Percentiles rank a stretch among this genome's conserved stretches.
phyloP scores from a whole-genome alignment of 2,888 invertebrate species.

The Heliconius ethilla region DNA sequence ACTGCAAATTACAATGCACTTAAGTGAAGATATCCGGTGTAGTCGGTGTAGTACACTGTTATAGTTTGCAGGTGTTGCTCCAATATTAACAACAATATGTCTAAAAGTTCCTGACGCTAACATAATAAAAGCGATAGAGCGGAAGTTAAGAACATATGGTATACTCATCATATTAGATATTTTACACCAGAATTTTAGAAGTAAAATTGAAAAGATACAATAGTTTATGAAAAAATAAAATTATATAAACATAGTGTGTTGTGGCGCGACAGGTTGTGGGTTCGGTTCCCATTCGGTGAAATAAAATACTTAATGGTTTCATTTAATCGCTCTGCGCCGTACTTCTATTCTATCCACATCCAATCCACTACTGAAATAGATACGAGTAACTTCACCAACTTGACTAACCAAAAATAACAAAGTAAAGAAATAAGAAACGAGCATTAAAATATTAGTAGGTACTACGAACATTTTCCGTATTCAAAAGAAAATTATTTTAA shows the following conservation, averaged over 20 bases:
- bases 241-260: not conserved
- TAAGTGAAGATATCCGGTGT: slow-evolving; percentile 11
- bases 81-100: slow-evolving; percentile 22
- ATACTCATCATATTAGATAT: not conserved
- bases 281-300: not conserved
- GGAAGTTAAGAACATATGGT: not conserved
- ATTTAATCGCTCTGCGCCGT: not conserved
- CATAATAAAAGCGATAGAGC: not conserved
- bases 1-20: not conserved
- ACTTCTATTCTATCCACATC: too few relatives aligned
- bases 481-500: slow-evolving; percentile 9
- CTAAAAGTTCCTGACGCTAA: slow-evolving; percentile 7
- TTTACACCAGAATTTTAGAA: not conserved
- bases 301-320: not conserved
- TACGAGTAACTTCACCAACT: too few relatives aligned
- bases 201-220: not conserved
- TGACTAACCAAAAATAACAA: too few relatives aligned
- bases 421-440: not conserved
- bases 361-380: too few relatives aligned
- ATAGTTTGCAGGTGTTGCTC: slow-evolving; percentile 25
- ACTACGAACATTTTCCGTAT: not conserved
- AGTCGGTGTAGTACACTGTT: not conserved
- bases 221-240: not conserved
- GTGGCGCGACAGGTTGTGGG: too few relatives aligned
- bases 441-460: not conserved